A percentile compares a stretch with the other conserved stretches of the same genome.
Evolutionary conservation across 1,140 invertebrate genomes (phyloP).

Genomic region (Grapholita molesta): DNA sequence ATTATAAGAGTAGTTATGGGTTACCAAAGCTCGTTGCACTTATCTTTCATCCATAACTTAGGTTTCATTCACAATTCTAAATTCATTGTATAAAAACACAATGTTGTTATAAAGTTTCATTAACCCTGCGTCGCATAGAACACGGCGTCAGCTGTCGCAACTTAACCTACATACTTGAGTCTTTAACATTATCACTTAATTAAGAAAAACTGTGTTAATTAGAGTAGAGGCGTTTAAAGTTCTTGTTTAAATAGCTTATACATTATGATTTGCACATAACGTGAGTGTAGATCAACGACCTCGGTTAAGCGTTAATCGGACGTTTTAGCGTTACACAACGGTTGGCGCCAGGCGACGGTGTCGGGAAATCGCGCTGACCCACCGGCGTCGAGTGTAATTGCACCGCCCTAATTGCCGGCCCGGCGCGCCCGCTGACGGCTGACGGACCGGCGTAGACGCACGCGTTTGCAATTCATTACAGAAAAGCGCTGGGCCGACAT

Average conservation of each 20-base stretch:
- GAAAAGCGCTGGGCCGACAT: slow-evolving; percentile 36
- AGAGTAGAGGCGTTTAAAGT: slow-evolving; percentile 6
- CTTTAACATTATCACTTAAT: slow-evolving; percentile 8
- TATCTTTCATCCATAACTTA: too few relatives aligned
- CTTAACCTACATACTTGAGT: background rate
- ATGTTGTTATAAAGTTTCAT: background rate
- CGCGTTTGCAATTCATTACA: slow-evolving; percentile 59
- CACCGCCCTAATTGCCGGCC: slow-evolving; percentile 63
- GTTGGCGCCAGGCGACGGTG: slow-evolving; percentile 62
- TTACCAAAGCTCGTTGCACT: too few relatives aligned
- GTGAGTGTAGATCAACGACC: slow-evolving; percentile 65
- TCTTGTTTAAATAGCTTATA: slow-evolving; percentile 21
- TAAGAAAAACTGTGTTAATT: slow-evolving; percentile 13
- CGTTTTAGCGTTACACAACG: slow-evolving; percentile 63
- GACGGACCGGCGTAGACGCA: slow-evolving; percentile 45
- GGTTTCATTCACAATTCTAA: too few relatives aligned
- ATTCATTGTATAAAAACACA: too few relatives aligned
- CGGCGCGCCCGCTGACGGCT: slow-evolving; percentile 37
- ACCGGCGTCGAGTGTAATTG: slow-evolving; percentile 62
- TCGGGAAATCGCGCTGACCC: slow-evolving; percentile 69
- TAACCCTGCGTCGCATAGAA: background rate
- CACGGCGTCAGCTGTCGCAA: background rate
- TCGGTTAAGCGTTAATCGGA: slow-evolving; percentile 52
- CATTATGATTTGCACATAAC: slow-evolving; percentile 35
- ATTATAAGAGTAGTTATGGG: too few relatives aligned